A percentile compares a stretch with the other conserved stretches of the same genome.
phyloP scores from a whole-genome alignment of 2,888 invertebrate genomes.

The Machimus atricapillus region DNA sequence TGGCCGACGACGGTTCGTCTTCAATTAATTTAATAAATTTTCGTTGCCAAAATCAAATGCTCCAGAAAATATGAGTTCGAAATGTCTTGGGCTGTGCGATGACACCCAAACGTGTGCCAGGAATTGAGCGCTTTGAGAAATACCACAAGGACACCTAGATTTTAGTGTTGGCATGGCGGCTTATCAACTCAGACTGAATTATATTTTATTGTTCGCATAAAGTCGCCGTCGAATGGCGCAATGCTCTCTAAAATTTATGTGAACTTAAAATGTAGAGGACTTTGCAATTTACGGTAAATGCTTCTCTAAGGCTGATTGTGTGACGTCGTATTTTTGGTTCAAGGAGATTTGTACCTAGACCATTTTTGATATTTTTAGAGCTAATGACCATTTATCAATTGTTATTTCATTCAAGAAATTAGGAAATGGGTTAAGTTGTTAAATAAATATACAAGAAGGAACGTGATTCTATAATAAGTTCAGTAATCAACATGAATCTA shows the following conservation, averaged over 20 bases:
- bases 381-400: neutral
- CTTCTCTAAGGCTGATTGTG: neutral
- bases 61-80: conserved; percentile 14
- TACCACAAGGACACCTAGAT: neutral
- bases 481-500: too few species aligned
- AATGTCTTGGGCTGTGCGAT: neutral
- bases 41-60: conserved; percentile 5
- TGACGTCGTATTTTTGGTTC: neutral
- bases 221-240: neutral
- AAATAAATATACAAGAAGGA: too few species aligned
- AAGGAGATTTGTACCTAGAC: neutral
- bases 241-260: neutral
- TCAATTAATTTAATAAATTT: conserved; percentile 2
- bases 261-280: neutral
- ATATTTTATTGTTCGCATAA: neutral
- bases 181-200: neutral
- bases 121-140: neutral
- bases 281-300: neutral
- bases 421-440: neutral
- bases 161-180: neutral
- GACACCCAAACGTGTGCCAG: neutral
- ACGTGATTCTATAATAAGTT: too few species aligned
- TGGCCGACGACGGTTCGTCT: neutral
- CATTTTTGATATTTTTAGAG: neutral
- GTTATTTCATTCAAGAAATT: neutral